Conservation (phyloP, 64 coral and sea anemone genomes). For the Acropora tenuis region DNA sequence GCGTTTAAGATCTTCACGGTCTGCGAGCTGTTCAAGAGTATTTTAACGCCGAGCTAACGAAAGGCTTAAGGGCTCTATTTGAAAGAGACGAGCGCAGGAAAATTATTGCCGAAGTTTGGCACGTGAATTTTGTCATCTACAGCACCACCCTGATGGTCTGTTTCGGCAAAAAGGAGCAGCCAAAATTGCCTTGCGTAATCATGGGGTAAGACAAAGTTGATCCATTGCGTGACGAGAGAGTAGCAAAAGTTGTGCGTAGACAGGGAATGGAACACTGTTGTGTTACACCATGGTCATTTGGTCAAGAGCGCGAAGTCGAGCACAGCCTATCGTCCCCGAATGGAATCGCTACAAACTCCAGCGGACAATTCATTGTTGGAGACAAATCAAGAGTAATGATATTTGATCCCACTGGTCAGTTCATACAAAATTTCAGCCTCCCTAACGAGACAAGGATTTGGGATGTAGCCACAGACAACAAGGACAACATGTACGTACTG, state of each 20-base stretch:
- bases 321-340: no score
- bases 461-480: not conserved
- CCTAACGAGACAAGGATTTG: not conserved
- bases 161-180: not conserved
- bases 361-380: not conserved
- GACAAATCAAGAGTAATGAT: not conserved
- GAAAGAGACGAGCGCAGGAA: not conserved
- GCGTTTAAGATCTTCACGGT: constrained; percentile 37
- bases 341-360: no score
- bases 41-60: constrained; percentile 22
- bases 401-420: no score
- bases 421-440: no score
- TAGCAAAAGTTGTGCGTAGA: not conserved
- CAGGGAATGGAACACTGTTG: constrained; percentile 21
- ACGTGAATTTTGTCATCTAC: constrained; percentile 29
- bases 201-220: not conserved
- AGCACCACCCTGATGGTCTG: constrained; percentile 2
- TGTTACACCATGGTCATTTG: constrained; percentile 24
- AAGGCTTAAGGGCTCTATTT: not conserved
- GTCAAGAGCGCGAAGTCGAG: not conserved
- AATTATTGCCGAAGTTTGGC: constrained; percentile 29
- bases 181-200: constrained; percentile 31
- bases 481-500: constrained; percentile 11
- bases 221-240: constrained; percentile 35
- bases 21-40: not conserved